Percentiles rank a stretch among this genome's conserved stretches.
Conservation (phyloP, 2,113 vertebrate genomes). For the Antennarius striatus region DNA sequence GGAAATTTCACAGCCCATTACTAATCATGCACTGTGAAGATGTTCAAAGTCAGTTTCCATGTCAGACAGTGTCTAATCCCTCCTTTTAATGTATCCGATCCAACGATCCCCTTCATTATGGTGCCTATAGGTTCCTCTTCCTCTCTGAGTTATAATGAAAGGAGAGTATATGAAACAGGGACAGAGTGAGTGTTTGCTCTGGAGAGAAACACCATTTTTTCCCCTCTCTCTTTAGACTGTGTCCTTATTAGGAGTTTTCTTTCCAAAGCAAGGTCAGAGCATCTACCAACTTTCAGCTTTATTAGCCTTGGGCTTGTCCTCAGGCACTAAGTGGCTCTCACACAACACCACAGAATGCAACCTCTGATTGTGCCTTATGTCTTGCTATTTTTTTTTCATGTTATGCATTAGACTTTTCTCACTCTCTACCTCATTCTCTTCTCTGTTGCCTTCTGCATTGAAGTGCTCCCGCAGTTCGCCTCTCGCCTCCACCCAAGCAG, state of each 20-base stretch:
- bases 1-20: conserved; percentile 68
- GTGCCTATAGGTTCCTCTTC: conserved; percentile 64
- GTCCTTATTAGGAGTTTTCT: conserved; percentile 76
- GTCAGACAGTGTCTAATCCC: conserved; percentile 72
- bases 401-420: conserved; percentile 43
- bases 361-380: conserved; percentile 71
- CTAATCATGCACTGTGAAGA: conserved; percentile 67
- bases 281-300: conserved; percentile 73
- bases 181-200: conserved; percentile 68
- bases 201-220: conserved; percentile 64
- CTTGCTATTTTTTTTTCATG: conserved; percentile 52
- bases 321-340: conserved; percentile 69
- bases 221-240: conserved; percentile 59
- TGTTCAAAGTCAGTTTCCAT: conserved; percentile 71
- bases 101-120: conserved; percentile 68
- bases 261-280: conserved; percentile 73
- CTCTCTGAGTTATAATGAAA: conserved; percentile 66
- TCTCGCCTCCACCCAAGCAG: conserved; percentile 59
- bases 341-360: conserved; percentile 62
- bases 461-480: conserved; percentile 59
- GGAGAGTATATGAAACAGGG: conserved; percentile 58
- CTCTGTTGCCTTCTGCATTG: conserved; percentile 56
- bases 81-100: conserved; percentile 66
- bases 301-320: conserved; percentile 76
- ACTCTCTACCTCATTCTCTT: conserved; percentile 47